A percentile compares a stretch with the other conserved stretches of the same genome.
These are phyloP conservation scores for Paraplagusia blochii DNA, from an alignment of 2,113 vertebrate genomes.

Conservation along the genomic window DNA sequence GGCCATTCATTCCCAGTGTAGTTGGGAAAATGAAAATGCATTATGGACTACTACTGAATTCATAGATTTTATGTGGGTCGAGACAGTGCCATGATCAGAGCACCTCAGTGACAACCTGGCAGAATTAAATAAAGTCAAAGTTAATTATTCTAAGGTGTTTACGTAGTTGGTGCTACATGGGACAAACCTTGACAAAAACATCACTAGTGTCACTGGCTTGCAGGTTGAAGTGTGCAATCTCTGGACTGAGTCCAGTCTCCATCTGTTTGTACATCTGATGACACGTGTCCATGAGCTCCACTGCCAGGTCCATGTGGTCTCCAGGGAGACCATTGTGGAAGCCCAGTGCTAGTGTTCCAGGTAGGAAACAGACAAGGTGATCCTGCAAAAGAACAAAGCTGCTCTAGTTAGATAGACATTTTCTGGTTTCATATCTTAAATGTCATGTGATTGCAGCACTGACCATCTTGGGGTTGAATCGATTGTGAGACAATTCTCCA, in stretches of 20 bases:
- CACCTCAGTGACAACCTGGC: too few relatives aligned
- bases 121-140: too few relatives aligned
- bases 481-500: constrained; percentile 89
- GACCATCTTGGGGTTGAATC: constrained; percentile 96
- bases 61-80: too few relatives aligned
- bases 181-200: constrained; percentile 84
- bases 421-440: not conserved
- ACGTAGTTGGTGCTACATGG: too few relatives aligned
- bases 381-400: constrained; percentile 74
- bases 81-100: too few relatives aligned
- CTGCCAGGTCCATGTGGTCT: constrained; percentile 91
- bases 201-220: constrained; percentile 73
- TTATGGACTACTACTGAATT: too few relatives aligned
- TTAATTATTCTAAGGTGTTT: too few relatives aligned
- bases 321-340: constrained; percentile 84
- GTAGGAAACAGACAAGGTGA: constrained; percentile 97
- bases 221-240: constrained; percentile 91
- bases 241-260: constrained; percentile 92
- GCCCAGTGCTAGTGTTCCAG: constrained; percentile 90
- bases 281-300: constrained; percentile 89
- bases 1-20: too few relatives aligned
- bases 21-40: too few relatives aligned
- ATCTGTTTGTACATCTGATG: constrained; percentile 96
- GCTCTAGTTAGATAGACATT: not conserved
- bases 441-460: too few relatives aligned